Conservation (phyloP, 2,888 invertebrate genomes). For the Cinara cedri region DNA sequence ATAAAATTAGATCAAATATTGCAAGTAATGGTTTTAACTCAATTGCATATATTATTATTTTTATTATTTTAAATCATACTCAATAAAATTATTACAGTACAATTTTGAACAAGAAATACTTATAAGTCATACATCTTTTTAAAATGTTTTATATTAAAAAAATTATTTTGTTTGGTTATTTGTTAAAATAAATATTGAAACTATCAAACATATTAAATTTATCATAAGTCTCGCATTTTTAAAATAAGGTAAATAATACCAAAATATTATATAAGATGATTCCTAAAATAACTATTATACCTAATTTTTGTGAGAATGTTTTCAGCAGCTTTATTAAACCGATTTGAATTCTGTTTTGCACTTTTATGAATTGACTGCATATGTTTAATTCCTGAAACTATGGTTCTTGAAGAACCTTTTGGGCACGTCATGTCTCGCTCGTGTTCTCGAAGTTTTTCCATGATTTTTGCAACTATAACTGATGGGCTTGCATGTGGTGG, state of each 20-base stretch:
- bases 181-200: not conserved
- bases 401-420: slow-evolving; percentile 45
- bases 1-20: too few species aligned
- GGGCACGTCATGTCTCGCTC: slow-evolving; percentile 59
- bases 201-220: too few species aligned
- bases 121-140: not conserved
- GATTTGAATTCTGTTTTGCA: slow-evolving; percentile 57
- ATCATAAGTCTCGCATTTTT: too few species aligned
- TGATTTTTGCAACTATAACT: slow-evolving; percentile 81
- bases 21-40: too few species aligned
- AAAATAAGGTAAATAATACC: too few species aligned
- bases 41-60: too few species aligned
- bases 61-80: too few species aligned
- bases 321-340: slow-evolving; percentile 60
- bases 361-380: not conserved
- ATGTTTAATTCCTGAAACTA: slow-evolving; percentile 54
- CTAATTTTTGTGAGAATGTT: slow-evolving; percentile 61
- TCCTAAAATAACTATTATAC: slow-evolving; percentile 15
- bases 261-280: too few species aligned
- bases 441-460: slow-evolving; percentile 66
- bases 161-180: not conserved
- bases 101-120: not conserved
- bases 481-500: slow-evolving; percentile 80
- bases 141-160: not conserved
- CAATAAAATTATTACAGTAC: too few species aligned